Evolutionary conservation across 2,113 vertebrate genomes (phyloP).

Genomic region (Cryptotis parvus): DNA sequence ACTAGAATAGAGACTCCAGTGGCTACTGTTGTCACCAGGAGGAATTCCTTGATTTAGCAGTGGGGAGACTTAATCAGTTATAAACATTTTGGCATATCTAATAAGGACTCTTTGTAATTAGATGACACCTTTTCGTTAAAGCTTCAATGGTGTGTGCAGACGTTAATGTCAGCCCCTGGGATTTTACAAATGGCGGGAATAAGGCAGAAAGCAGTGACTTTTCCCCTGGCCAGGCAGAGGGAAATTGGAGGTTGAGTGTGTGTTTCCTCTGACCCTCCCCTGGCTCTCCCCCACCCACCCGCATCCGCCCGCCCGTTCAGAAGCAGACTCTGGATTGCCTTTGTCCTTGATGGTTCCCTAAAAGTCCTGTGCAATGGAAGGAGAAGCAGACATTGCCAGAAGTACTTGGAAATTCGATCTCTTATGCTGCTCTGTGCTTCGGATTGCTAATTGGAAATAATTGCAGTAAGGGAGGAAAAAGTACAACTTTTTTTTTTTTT

Average conservation of each 20-base stretch:
- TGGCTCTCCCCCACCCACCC: too few species aligned
- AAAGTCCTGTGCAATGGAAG: not conserved
- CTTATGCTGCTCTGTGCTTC: not conserved
- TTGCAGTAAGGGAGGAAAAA: not conserved
- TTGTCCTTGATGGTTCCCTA: not conserved
- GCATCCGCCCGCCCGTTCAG: too few species aligned
- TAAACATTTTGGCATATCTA: not conserved
- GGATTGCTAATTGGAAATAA: not conserved
- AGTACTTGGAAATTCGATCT: not conserved
- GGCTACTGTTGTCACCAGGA: not conserved
- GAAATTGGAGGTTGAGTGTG: accelerated
- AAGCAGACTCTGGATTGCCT: not conserved
- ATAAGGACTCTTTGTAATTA: not conserved
- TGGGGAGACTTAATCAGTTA: not conserved
- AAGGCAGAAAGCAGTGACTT: not conserved
- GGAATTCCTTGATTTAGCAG: not conserved
- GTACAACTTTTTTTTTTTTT: too few species aligned
- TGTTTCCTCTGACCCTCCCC: not conserved
- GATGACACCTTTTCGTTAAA: not conserved
- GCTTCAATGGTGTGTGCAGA: not conserved
- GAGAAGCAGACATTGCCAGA: not conserved
- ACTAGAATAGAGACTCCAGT: not conserved
- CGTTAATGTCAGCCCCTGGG: not conserved
- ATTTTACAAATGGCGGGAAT: not conserved
- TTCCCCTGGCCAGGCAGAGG: not conserved